Evolutionary conservation across 2,888 invertebrate species (phyloP).

Genomic region (Phoenoteleia sp.): DNA sequence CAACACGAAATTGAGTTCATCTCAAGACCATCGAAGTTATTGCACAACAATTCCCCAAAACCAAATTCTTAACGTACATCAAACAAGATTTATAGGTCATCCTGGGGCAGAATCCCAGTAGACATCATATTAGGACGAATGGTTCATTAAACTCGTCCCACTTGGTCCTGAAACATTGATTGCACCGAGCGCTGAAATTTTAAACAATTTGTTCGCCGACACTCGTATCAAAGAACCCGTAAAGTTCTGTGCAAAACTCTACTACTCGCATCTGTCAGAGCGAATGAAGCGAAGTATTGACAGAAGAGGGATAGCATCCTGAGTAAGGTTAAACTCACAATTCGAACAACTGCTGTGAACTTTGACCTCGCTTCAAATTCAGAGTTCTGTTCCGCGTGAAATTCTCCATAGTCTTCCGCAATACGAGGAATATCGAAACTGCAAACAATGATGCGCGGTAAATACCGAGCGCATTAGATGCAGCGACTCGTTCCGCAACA

Average conservation of each 20-base stretch:
- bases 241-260: conserved; percentile 6
- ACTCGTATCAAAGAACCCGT: neutral
- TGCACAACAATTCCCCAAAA: conserved; percentile 36
- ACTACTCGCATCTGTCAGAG: neutral
- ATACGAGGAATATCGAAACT: conserved; percentile 21
- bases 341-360: conserved; percentile 22
- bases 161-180: conserved; percentile 29
- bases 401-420: conserved; percentile 34
- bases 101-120: neutral
- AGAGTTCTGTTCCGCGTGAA: neutral
- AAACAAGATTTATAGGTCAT: conserved; percentile 24
- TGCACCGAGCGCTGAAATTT: conserved; percentile 9
- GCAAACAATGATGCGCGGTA: conserved; percentile 28
- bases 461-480: conserved; percentile 4
- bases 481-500: neutral
- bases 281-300: conserved; percentile 20
- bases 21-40: conserved; percentile 36
- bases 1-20: neutral
- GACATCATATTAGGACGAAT: conserved; percentile 10
- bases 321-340: conserved; percentile 8
- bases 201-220: conserved; percentile 25
- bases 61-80: conserved; percentile 20
- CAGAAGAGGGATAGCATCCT: neutral
- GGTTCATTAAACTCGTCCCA: conserved; percentile 11
- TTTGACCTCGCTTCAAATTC: conserved; percentile 8